Percentiles rank a stretch among this genome's conserved stretches.
phyloP scores from a whole-genome alignment of 2,797 vertebrate genomes.

The Eleutherodactylus coqui region DNA sequence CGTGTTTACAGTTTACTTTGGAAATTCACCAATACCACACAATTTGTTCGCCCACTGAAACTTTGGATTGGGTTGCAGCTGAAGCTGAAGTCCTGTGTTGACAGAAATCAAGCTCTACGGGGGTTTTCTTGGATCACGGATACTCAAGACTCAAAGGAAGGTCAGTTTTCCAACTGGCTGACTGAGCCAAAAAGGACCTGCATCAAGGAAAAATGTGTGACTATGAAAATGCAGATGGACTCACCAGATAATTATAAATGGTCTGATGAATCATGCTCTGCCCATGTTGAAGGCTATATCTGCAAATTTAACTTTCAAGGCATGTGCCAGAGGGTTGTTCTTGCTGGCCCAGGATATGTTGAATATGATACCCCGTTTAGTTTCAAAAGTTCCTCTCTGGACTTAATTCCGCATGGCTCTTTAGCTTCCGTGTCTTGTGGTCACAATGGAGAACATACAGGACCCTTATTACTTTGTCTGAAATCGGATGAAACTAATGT shows the following conservation, averaged over 20 bases:
- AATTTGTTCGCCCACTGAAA: neutral
- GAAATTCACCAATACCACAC: conserved; percentile 49
- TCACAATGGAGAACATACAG: accelerated
- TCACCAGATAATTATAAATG: conserved; percentile 64
- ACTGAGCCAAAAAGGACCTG: conserved; percentile 70
- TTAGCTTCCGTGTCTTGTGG: conserved; percentile 69
- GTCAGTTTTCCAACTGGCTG: conserved; percentile 71
- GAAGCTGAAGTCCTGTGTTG: conserved; percentile 65
- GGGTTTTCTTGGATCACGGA: conserved; percentile 75
- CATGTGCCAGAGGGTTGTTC: conserved; percentile 72
- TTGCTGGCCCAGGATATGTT: conserved; percentile 71
- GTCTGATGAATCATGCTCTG: conserved; percentile 66
- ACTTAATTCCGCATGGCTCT: conserved; percentile 73
- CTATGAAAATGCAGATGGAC: conserved; percentile 62
- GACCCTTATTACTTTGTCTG: conserved; percentile 68
- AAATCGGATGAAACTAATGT: neutral
- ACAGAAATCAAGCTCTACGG: conserved; percentile 64
- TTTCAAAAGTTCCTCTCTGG: conserved; percentile 66
- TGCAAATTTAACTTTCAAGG: conserved; percentile 81
- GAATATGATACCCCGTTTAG: conserved; percentile 74
- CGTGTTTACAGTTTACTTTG: conserved; percentile 66
- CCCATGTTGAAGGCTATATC: conserved; percentile 67
- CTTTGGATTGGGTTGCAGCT: conserved; percentile 78
- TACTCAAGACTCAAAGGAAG: neutral
- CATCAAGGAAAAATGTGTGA: conserved; percentile 69